Base-by-base conservation (phyloP, 2,797 vertebrate species). In the Tadarida brasiliensis region DNA sequence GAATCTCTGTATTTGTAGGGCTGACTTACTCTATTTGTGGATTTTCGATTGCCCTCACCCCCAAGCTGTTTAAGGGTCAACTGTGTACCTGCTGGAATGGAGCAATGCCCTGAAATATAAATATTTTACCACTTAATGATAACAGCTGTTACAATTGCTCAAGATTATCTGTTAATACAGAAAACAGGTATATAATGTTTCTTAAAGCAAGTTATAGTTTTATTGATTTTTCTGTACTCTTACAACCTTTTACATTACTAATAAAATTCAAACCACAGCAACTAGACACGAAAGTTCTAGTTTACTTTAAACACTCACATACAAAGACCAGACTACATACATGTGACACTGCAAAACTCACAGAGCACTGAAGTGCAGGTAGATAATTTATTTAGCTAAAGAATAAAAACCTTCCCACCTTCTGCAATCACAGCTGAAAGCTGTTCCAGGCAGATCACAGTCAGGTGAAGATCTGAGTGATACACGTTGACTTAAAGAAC, bases 261-360 rank as follows among this genome's bases (percentile, higher is more conserved):
- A 88, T 56, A 89, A 63, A 91, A 61, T 11, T 44, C 61, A 74
- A n/a, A n/a, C n/a, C n/a, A n/a, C n/a, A n/a, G n/a, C n/a, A n/a
- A n/a, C n/a, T n/a, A n/a, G n/a, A n/a, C n/a, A n/a, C n/a, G n/a
- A n/a, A 83, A 44, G 49, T 67, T 67, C 30, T 39, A 70, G 59
- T 44, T 44, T 44, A 44, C 39, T 56, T 44, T 10, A 19, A 30
- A 78, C 33, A 39, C 39, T 44, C 11, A 30, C 11, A 19, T 2
- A 33, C 3, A 39, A 35, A 84, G 47, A 49, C 22, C 39, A 73
- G 24, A 76, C 80, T 44, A 44, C 76, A 49, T 0, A 30, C 9
- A 17, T 1, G n/a, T 14, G 17, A 70, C 11, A 76, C 20, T n/a
- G 19, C 7, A 49, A 22, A 68, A 35, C 51, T 3, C 51, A 44